These are phyloP conservation scores for Arctopsyche grandis DNA, from an alignment of 1,140 invertebrate genomes.

Conservation along the genomic window DNA sequence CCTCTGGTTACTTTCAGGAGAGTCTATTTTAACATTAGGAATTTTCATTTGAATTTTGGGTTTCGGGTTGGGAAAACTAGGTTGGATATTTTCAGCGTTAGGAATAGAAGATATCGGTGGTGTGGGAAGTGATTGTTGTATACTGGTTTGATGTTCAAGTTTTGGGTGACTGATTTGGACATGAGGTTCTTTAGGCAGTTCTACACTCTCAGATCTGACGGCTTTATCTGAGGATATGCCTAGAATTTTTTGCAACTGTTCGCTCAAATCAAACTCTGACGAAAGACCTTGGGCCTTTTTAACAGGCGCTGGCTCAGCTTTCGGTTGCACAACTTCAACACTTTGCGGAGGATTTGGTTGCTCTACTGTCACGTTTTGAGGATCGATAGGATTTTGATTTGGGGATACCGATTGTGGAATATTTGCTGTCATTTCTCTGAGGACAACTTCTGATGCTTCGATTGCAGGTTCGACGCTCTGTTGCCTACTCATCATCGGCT, in stretches of 20 bases:
- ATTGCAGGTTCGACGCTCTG: slow-evolving; percentile 49
- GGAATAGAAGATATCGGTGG: not conserved
- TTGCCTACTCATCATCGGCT: slow-evolving; percentile 45
- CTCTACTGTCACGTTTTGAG: slow-evolving; percentile 25
- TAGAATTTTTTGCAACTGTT: slow-evolving; percentile 65
- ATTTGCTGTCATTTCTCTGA: slow-evolving; percentile 50
- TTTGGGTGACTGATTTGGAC: slow-evolving; percentile 39
- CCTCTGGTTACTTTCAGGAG: slow-evolving; percentile 62
- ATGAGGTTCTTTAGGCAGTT: slow-evolving; percentile 45
- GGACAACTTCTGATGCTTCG: slow-evolving; percentile 52
- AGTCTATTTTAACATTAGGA: slow-evolving; percentile 65
- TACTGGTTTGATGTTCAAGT: not conserved
- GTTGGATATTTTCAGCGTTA: slow-evolving; percentile 17
- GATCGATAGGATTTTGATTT: slow-evolving; percentile 35
- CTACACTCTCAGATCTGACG: slow-evolving; percentile 53
- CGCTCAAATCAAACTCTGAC: slow-evolving; percentile 65
- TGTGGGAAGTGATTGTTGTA: not conserved
- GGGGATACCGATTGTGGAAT: slow-evolving; percentile 3
- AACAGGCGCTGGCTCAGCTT: slow-evolving; percentile 53
- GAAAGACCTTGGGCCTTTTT: slow-evolving; percentile 66
- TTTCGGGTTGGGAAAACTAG: slow-evolving; percentile 41
- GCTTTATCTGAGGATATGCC: slow-evolving; percentile 65
- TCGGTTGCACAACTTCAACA: slow-evolving; percentile 36
- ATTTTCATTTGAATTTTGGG: slow-evolving; percentile 56
- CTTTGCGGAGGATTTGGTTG: slow-evolving; percentile 11